Evolutionary conservation across 2,888 invertebrate genomes (phyloP).

Genomic region (Nasonia oneida): DNA sequence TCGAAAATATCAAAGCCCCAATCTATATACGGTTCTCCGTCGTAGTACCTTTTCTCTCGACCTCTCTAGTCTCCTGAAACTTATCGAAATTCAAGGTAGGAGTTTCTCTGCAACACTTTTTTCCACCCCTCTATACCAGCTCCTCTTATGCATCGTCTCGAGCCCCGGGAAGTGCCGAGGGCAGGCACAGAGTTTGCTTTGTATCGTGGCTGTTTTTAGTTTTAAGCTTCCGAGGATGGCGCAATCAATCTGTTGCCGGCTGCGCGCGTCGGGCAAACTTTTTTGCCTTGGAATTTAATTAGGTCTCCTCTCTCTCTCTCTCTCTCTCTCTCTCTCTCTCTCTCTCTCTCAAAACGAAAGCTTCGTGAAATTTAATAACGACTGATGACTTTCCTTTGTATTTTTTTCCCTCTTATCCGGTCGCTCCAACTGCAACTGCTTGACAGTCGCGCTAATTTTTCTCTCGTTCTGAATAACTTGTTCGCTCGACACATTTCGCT

Average conservation of each 20-base stretch:
- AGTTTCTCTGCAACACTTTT: background rate
- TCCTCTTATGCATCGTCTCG: background rate
- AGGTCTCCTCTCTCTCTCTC: background rate
- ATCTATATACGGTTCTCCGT: background rate
- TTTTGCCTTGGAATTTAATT: conserved; percentile 14
- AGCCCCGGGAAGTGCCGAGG: background rate
- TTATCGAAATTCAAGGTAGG: background rate
- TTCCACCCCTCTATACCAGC: background rate
- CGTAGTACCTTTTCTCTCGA: background rate
- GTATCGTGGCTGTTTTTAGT: background rate
- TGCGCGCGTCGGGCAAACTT: background rate
- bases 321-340: background rate
- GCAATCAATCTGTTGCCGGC: background rate
- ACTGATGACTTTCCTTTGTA: background rate
- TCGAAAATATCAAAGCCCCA: background rate
- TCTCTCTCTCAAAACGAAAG: background rate
- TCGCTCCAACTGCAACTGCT: background rate
- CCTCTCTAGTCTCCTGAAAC: background rate
- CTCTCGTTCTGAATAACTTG: background rate
- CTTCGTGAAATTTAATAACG: conserved; percentile 9
- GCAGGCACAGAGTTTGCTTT: background rate
- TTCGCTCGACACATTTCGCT: background rate
- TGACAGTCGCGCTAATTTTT: background rate
- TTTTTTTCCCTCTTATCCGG: background rate
- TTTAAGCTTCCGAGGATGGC: background rate